These are phyloP conservation scores for Penaeus chinensis DNA, from an alignment of 1,140 invertebrate species.

Conservation along the genomic window DNA sequence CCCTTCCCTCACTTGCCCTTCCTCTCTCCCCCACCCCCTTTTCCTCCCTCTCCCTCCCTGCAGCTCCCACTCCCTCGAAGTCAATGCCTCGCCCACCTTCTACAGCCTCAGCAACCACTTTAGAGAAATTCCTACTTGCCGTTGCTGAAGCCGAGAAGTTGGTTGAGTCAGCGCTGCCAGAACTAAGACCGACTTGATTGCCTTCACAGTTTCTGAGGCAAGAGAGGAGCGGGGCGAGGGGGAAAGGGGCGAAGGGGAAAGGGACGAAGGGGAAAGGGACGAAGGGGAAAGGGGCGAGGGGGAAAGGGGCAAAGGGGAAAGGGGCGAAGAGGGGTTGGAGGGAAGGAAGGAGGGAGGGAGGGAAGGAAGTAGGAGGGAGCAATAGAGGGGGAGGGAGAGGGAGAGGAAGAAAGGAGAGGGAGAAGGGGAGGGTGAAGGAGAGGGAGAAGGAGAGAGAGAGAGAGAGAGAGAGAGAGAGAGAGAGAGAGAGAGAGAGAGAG, in stretches of 20 bases:
- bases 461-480: background rate
- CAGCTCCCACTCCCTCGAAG: background rate
- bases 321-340: background rate
- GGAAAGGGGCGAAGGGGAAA: no score
- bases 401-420: background rate
- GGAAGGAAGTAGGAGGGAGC: background rate
- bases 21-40: constrained; percentile 15
- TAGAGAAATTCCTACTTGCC: no score
- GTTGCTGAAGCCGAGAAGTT: no score
- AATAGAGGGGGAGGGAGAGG: background rate
- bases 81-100: no score
- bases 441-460: background rate
- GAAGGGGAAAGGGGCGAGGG: no score
- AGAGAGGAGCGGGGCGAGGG: no score
- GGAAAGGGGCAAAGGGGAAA: no score
- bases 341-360: background rate
- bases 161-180: no score
- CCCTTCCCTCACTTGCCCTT: background rate
- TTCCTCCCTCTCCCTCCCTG: background rate
- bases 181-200: no score
- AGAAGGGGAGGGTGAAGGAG: background rate
- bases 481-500: background rate
- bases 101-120: no score
- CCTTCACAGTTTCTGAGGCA: no score
- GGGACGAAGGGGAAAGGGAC: no score